These are phyloP conservation scores for Sebastes iracundus DNA, from an alignment of 2,797 vertebrate genomes.

Conservation along the genomic window DNA sequence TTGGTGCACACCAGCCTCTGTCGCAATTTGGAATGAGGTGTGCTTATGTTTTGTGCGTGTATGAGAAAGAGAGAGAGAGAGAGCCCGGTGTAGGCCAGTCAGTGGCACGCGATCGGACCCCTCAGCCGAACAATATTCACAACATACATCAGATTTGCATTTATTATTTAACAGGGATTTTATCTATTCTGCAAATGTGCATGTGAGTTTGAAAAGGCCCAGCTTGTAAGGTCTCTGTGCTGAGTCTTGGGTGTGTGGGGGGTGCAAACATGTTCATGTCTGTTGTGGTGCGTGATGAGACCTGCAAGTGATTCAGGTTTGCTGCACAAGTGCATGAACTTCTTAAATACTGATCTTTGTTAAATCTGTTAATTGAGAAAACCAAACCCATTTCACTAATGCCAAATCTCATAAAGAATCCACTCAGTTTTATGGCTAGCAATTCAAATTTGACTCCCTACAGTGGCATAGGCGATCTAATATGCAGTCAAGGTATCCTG, in stretches of 20 bases:
- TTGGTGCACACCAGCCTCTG: slow-evolving; percentile 55
- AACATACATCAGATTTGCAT: slow-evolving; percentile 81
- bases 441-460: background rate
- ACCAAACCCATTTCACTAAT: background rate
- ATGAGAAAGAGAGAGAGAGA: slow-evolving; percentile 51
- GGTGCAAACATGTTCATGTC: background rate
- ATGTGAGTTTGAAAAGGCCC: slow-evolving; percentile 59
- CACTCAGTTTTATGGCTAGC: background rate
- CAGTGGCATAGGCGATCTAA: background rate
- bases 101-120: slow-evolving; percentile 75
- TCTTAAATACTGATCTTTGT: background rate
- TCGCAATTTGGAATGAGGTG: slow-evolving; percentile 76
- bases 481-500: background rate
- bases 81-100: slow-evolving; percentile 54
- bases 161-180: slow-evolving; percentile 77
- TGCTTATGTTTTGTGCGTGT: slow-evolving; percentile 66
- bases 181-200: slow-evolving; percentile 77
- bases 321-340: background rate
- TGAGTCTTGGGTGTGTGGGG: slow-evolving; percentile 25
- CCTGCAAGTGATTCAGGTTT: background rate
- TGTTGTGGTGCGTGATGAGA: background rate
- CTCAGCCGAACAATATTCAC: slow-evolving; percentile 77
- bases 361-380: slow-evolving; percentile 4
- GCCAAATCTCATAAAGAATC: background rate
- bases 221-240: slow-evolving; percentile 39